Percentiles rank a stretch among this genome's conserved stretches.
Evolutionary conservation across 2,888 invertebrate species (phyloP).

Genomic region (Scotopteryx bipunctaria): DNA sequence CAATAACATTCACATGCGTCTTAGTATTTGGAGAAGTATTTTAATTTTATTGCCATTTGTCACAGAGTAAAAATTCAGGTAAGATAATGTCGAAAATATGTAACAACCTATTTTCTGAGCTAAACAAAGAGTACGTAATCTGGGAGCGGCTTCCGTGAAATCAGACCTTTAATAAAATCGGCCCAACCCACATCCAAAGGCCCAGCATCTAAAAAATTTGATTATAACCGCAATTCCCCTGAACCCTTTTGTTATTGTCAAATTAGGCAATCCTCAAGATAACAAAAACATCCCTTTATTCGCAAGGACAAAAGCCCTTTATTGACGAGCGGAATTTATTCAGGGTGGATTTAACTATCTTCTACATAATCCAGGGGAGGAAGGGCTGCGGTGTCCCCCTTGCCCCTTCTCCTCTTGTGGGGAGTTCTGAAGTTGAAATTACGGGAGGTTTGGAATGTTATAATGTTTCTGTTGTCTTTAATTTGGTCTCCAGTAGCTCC

Average conservation of each 20-base stretch:
- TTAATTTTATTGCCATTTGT: too few relatives aligned
- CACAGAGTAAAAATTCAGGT: too few relatives aligned
- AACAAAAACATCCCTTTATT: slow-evolving; percentile 80
- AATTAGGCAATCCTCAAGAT: slow-evolving; percentile 84
- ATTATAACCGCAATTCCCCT: slow-evolving; percentile 77
- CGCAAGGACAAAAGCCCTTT: slow-evolving; percentile 76
- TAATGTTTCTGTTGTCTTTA: slow-evolving; percentile 21
- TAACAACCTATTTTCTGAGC: slow-evolving; percentile 5
- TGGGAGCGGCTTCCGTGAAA: slow-evolving; percentile 21
- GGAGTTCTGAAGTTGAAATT: slow-evolving; percentile 52
- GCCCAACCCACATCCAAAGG: slow-evolving; percentile 24
- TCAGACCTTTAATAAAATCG: slow-evolving; percentile 26
- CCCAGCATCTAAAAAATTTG: slow-evolving; percentile 58
- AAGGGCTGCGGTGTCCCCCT: slow-evolving; percentile 39
- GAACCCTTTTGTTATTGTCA: slow-evolving; percentile 82
- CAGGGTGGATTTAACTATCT: slow-evolving; percentile 79
- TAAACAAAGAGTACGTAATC: slow-evolving; percentile 28
- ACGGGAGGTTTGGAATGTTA: slow-evolving; percentile 37
- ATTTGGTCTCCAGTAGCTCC: slow-evolving; percentile 16
- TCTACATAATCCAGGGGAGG: slow-evolving; percentile 66
- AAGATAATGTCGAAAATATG: neutral
- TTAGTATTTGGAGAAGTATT: too few relatives aligned
- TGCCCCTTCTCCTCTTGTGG: slow-evolving; percentile 30
- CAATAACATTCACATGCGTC: too few relatives aligned
- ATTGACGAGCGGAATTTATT: slow-evolving; percentile 79